Base-by-base conservation (phyloP, 2,888 invertebrate genomes). In the Philhelius pedissequus region DNA sequence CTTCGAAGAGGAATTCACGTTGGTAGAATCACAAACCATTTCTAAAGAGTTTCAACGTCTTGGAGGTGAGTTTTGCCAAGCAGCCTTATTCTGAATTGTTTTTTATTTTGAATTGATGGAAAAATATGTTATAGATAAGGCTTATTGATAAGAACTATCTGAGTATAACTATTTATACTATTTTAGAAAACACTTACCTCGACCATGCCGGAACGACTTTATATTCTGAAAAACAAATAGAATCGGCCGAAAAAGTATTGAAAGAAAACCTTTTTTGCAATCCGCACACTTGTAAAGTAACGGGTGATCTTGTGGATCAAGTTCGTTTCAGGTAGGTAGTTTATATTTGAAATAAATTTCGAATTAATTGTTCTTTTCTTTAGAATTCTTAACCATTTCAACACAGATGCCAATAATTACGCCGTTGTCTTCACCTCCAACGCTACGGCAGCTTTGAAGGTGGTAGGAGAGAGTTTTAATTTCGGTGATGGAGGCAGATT, bases 401-500 rank as follows among this genome's bases (percentile, higher is more conserved):
- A 97, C 87, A 96, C 97, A 6, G 94, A 94, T 86, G 91, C 94
- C 0, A 94, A 96, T 8, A 95, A 96, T 60, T 99, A 99, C 91
- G 94, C 94, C 77, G 94, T 99, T 1, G 94, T 99, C 86, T 99
- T 99, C 89, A 99, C 98, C n/a, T 95, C 96, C 0, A 97, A 98
- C 43, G 95, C 98, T n/a, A 98, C 99, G 22, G 95, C 94, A 20
- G 94, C 97, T 0, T 90, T 99, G 68, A 98, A 97, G 93, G 89
- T 96, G 56, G 92, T 98, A 1, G 96, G 95, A 0, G 98, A 99
- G 90, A 93, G 94, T 73, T 98, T 99, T 90, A 89, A 93, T 82
- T 96, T 95, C 90, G 86, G 86, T 4, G 30, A 43, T 76, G 78
- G 75, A 68, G 96, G 97, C 2, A 92, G 93, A 64, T 97, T 97